Evolutionary conservation across 2,888 invertebrate species (phyloP).

Genomic region (Melangyna quadrimaculata): DNA sequence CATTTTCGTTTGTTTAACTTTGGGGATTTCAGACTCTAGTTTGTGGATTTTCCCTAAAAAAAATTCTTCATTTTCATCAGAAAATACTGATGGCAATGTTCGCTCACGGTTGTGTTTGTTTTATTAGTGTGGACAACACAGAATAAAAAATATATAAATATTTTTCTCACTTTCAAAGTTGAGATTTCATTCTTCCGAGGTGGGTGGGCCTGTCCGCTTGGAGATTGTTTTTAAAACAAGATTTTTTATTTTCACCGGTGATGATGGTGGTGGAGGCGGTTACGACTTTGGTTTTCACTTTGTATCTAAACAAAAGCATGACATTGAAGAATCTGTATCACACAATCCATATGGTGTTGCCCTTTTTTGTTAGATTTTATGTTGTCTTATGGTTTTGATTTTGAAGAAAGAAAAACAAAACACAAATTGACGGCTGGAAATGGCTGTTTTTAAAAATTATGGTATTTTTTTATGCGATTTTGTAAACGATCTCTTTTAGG

Average conservation of each 20-base stretch:
- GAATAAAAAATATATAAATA: conserved; percentile 29
- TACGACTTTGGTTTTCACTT: conserved; percentile 38
- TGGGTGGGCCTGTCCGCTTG: conserved; percentile 55
- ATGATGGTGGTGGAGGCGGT: conserved; percentile 20
- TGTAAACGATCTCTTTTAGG: conserved; percentile 51
- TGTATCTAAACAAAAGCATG: conserved; percentile 23
- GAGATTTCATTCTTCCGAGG: conserved; percentile 14
- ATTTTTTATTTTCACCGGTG: neutral
- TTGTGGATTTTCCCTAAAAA: conserved; percentile 45
- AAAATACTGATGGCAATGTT: conserved; percentile 7
- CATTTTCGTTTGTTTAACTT: conserved; percentile 66
- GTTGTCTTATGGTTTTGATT: neutral
- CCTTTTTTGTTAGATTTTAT: conserved; percentile 9
- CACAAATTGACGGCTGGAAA: conserved; percentile 15
- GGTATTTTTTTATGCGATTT: conserved; percentile 39
- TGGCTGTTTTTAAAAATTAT: neutral
- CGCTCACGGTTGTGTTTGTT: neutral
- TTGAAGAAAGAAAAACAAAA: neutral
- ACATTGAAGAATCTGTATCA: conserved; percentile 47
- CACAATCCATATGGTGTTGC: conserved; percentile 31
- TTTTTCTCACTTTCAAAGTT: conserved; percentile 46
- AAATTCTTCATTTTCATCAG: conserved; percentile 20
- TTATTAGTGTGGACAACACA: conserved; percentile 35
- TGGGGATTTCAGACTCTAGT: conserved; percentile 55
- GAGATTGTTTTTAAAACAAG: conserved; percentile 1